These are phyloP conservation scores for Vireo griseus DNA, from an alignment of 2,797 vertebrate species.

Conservation along the genomic window DNA sequence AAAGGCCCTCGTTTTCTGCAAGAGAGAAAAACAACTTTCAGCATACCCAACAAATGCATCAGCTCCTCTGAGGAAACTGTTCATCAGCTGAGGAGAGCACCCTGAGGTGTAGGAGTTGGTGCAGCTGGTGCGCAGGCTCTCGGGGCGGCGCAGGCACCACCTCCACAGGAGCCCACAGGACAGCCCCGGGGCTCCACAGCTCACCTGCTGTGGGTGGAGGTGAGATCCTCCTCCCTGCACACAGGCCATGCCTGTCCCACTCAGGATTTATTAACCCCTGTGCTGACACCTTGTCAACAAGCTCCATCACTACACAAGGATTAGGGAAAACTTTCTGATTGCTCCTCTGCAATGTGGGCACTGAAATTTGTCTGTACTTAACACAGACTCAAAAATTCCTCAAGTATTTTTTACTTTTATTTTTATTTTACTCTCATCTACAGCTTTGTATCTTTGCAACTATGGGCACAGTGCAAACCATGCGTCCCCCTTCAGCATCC, in stretches of 20 bases:
- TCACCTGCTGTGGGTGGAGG: rapidly evolving
- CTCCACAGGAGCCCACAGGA: neutral
- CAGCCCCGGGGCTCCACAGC: neutral
- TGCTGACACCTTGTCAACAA: neutral
- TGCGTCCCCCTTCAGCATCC: neutral
- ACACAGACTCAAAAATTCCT: too few relatives aligned
- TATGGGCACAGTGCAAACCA: neutral
- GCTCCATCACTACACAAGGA: neutral
- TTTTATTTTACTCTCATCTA: neutral
- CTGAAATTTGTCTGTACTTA: rapidly evolving
- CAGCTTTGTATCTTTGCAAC: neutral
- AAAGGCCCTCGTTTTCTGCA: neutral
- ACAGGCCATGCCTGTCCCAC: rapidly evolving
- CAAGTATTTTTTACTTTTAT: neutral
- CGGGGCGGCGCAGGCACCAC: neutral
- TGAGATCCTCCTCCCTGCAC: neutral
- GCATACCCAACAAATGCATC: neutral
- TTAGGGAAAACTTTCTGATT: neutral
- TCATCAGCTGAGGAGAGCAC: neutral
- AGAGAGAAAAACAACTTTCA: neutral
- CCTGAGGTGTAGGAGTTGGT: neutral
- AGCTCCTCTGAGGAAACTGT: neutral
- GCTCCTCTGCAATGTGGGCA: neutral
- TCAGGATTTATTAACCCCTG: neutral
- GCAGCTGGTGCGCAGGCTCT: neutral